Percentiles rank a stretch among this genome's conserved stretches.
Evolutionary conservation across 2,113 vertebrate genomes (phyloP).

Genomic region (Lipotes vexillifer): DNA sequence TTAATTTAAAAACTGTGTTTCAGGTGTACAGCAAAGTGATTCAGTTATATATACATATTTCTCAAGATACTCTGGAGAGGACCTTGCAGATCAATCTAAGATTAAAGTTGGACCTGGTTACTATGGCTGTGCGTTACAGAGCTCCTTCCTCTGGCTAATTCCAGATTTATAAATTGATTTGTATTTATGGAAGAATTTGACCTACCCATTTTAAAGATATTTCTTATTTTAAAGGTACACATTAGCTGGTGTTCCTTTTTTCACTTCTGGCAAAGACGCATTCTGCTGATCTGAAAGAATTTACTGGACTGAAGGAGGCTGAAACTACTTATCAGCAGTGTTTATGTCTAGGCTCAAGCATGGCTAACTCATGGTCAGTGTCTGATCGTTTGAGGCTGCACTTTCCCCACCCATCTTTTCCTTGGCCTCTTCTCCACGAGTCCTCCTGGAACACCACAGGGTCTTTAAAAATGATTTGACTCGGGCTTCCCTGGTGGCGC

Average conservation of each 20-base stretch:
- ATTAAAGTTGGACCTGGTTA: accelerated
- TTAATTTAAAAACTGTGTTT: too few relatives aligned
- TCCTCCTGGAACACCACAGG: not conserved
- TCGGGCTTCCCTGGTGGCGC: not conserved
- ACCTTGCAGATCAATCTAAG: accelerated
- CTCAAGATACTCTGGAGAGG: not conserved
- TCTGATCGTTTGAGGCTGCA: not conserved
- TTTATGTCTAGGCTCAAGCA: too few relatives aligned
- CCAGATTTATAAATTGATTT: not conserved
- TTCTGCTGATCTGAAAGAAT: not conserved
- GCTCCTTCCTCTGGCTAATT: not conserved
- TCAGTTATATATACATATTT: not conserved
- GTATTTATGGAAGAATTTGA: not conserved
- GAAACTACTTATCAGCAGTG: not conserved
- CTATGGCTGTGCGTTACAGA: accelerated
- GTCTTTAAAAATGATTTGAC: not conserved
- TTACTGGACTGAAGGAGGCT: not conserved
- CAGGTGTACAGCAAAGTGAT: not conserved
- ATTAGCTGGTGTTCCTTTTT: not conserved
- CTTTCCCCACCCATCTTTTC: not conserved
- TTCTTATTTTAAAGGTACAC: not conserved
- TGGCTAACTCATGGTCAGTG: not conserved
- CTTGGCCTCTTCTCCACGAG: not conserved
- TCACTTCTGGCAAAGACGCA: not conserved
- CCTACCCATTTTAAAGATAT: not conserved